phyloP scores from a whole-genome alignment of 2,113 vertebrate species.

The Indicator indicator region DNA sequence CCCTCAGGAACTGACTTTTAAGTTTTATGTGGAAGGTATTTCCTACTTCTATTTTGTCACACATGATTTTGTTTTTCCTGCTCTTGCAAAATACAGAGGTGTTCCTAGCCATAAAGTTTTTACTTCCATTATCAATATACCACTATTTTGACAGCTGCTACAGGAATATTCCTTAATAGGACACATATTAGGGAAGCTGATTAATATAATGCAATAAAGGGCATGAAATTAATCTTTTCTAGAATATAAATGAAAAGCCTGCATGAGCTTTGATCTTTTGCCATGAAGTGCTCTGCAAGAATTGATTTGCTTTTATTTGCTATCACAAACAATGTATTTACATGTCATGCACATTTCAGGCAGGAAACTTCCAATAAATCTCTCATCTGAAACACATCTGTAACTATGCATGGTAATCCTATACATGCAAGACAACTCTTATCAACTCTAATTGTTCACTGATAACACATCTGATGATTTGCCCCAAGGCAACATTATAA shows the following conservation, averaged over 20 bases:
- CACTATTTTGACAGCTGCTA: neutral
- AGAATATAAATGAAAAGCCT: conserved; percentile 4
- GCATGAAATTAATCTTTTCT: conserved; percentile 61
- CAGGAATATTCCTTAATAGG: conserved; percentile 20
- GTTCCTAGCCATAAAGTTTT: neutral
- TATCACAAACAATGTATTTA: conserved; percentile 46
- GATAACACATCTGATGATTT: conserved; percentile 78
- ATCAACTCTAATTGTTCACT: conserved; percentile 75
- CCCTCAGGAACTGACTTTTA: neutral
- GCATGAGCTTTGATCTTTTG: conserved; percentile 39
- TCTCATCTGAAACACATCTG: conserved; percentile 53
- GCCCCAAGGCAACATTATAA: conserved; percentile 63
- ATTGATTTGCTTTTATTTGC: conserved; percentile 27
- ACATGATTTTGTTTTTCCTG: neutral
- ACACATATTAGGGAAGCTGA: neutral
- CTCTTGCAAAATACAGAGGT: neutral
- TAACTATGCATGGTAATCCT: conserved; percentile 58
- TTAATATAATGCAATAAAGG: conserved; percentile 35
- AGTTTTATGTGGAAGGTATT: neutral
- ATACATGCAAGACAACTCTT: conserved; percentile 65
- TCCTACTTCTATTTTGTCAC: neutral
- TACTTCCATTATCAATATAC: neutral
- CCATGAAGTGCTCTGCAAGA: conserved; percentile 16
- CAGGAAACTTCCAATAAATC: conserved; percentile 50
- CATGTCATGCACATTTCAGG: conserved; percentile 18